Conservation (phyloP, 2,888 invertebrate genomes). For the Aphodius granarius region DNA sequence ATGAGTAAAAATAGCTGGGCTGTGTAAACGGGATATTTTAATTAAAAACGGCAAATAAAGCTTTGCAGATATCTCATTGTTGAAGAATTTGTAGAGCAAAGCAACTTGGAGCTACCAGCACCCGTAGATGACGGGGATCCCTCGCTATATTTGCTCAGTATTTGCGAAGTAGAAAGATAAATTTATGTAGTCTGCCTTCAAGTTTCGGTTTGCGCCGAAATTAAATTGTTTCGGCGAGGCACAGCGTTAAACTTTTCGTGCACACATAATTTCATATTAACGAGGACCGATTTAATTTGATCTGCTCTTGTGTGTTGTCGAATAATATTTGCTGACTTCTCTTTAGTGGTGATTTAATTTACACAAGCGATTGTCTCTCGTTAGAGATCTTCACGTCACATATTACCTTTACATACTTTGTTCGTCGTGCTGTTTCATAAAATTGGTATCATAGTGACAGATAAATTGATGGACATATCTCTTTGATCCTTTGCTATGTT, state of each 20-base stretch:
- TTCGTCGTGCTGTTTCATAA: no score
- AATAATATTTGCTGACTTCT: not conserved
- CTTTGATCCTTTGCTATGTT: no score
- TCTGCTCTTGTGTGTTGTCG: not conserved
- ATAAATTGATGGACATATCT: no score
- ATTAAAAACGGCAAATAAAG: not conserved
- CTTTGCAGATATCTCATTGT: not conserved
- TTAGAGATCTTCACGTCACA: no score
- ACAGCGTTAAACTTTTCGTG: not conserved
- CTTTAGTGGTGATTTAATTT: no score
- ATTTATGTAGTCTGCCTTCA: not conserved
- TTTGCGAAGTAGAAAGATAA: not conserved
- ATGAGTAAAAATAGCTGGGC: no score
- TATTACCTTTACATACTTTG: no score
- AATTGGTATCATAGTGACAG: no score
- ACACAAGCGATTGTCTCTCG: no score
- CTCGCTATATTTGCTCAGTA: not conserved
- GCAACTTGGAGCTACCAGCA: no score
- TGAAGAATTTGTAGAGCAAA: not conserved
- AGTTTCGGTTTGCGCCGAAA: not conserved
- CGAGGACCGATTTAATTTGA: not conserved
- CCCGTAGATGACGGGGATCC: not conserved
- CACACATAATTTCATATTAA: not conserved
- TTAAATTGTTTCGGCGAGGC: not conserved
- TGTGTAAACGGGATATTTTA: not conserved